Evolutionary conservation across 2,113 vertebrate genomes (phyloP), one percentile per base, ranked within the genome.

Genomic region (Colaptes auratus): DNA sequence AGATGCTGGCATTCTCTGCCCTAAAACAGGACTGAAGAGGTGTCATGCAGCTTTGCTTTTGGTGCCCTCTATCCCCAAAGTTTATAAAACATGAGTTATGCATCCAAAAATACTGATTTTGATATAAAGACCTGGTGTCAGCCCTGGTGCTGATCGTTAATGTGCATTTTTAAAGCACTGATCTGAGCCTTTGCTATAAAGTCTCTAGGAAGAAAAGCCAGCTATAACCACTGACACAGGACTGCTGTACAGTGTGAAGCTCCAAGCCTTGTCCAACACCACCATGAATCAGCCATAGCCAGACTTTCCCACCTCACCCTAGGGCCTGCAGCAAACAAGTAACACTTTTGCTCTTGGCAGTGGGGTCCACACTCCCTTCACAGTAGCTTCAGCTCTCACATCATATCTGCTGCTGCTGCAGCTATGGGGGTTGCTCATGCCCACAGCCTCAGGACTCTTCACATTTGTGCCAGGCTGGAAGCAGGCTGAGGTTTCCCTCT

Each of bases 401-500:
- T 56, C 58, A 55, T 73, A 35, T 10, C 73, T 86, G 60, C 71
- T 88, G 61, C 80, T 75, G 72, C 67, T 42, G 82, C 93, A 77
- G 77, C 67, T 82, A 42, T 75, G 87, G 75, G 35, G 28, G 50
- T 70, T 92, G 81, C 33, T 96, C 50, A 35, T 21, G 23, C 91
- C 74, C 73, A 39, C 8, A 1, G 63, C 83, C 66, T 55, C 66
- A 83, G 53, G 66, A 55, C 30, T 69, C 61, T 46, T 35, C 2
- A 2, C 4, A 2, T 46, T 28, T 31, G 28, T 59, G 46, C 66
- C 71, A 82, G 36, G 81, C 61, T 80, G 70, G 70, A 81, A 46
- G 66, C 60, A 84, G 56, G 75, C 75, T 88, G 36, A 81, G 85
- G 65, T 82, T 88, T 93, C 83, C 91, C 91, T 64, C 72, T 86